A percentile compares a stretch with the other conserved stretches of the same genome.
These are phyloP conservation scores for Rallus crepitans DNA, from an alignment of 2,797 vertebrate genomes.

Conservation along the genomic window DNA sequence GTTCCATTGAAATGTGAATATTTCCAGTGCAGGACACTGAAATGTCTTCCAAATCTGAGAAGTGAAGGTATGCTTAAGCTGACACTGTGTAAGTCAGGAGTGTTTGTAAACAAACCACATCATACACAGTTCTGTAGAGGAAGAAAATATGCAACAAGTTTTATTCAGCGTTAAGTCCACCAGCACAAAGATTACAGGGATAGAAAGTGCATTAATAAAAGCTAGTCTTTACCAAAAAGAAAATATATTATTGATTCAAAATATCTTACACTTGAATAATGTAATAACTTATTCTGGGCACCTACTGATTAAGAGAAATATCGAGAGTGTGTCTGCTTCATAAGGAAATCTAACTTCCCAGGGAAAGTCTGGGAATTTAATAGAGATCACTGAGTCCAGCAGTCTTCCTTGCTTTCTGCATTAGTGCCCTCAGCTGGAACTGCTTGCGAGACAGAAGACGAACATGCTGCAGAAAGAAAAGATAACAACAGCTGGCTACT, in stretches of 20 bases:
- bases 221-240: slow-evolving; percentile 85
- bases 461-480: slow-evolving; percentile 86
- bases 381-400: slow-evolving; percentile 98
- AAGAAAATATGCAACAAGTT: slow-evolving; percentile 79
- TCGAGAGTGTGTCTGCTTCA: slow-evolving; percentile 68
- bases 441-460: slow-evolving; percentile 97
- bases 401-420: slow-evolving; percentile 99
- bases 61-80: background rate
- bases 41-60: background rate
- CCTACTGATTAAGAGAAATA: slow-evolving; percentile 79
- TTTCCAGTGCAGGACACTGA: background rate
- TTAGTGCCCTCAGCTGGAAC: slow-evolving; percentile 97
- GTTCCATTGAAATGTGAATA: background rate
- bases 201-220: slow-evolving; percentile 88
- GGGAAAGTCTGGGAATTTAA: slow-evolving; percentile 77
- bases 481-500: background rate
- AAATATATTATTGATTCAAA: slow-evolving; percentile 90
- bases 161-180: slow-evolving; percentile 81
- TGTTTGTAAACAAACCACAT: background rate
- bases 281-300: slow-evolving; percentile 84
- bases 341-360: slow-evolving; percentile 40
- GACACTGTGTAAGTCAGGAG: background rate
- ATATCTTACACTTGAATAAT: slow-evolving; percentile 87
- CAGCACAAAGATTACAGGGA: slow-evolving; percentile 84
- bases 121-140: slow-evolving; percentile 38